Base-by-base conservation (phyloP, 2,888 invertebrate genomes). In the Malthinus seriepunctatus region DNA sequence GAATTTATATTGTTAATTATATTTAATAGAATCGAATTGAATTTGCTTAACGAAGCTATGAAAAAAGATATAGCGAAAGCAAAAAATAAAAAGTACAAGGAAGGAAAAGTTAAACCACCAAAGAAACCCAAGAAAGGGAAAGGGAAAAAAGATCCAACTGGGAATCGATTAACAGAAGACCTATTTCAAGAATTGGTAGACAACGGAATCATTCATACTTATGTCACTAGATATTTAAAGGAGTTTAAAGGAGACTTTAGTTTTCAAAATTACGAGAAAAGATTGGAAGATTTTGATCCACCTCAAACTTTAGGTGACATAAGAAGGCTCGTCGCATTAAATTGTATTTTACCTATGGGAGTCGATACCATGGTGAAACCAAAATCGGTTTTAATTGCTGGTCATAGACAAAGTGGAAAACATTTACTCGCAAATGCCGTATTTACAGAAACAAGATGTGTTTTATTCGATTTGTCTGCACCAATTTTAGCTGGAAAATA, bases 381-480 rank as follows among this genome's bases (percentile, higher is more conserved):
- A 7, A 81, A 82, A 73, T 85, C 89, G 0, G 84, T 90, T 14
- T 75, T 91, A 50, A 79, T 93, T 14, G 86, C 85, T 31, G 93
- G 93, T 0, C 87, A 90, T 0, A 80, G 84, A 47, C 83, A 84
- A 31, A 81, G 83, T 33, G 93, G 92, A 0, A 92, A 93, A 76
- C 85, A 83, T 69, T 82, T 88, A 60, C 76, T 93, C 51, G 84
- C 86, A 0, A 83, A 91, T 67, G 89, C 90, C 0, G 81, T 93
- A 31, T 91, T 90, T 63, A 86, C 86, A 1, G 90, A 91, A 78
- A 84, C 88, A 1, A 87, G 88, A 48, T 87, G 91, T 3, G 86
- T 90, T 38, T 75, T 93, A 9, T 88, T 93, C 72, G 91, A 93
- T 70, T 77, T 93, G 9, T 88, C 90, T 0, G 88, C 91, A 0